Percentiles rank a stretch among this genome's conserved stretches.
Conservation (phyloP, 2,888 invertebrate genomes). For the Taphrorychus bicolor region DNA sequence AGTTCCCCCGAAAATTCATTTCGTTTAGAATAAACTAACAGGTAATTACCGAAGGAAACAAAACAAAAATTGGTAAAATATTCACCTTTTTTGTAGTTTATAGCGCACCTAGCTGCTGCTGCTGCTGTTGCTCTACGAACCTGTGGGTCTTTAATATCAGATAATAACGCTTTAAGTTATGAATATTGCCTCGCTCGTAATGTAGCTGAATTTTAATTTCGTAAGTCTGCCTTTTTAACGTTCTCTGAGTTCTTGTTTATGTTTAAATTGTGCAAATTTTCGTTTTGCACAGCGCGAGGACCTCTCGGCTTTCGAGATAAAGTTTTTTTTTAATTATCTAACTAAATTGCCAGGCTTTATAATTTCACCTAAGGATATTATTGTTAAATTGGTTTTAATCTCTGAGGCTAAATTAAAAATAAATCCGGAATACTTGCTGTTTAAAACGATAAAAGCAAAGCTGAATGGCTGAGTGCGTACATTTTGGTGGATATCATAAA, state of each 20-base stretch:
- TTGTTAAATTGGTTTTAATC: not conserved
- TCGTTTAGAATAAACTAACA: slow-evolving; percentile 6
- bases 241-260: slow-evolving; percentile 10
- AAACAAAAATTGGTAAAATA: slow-evolving; percentile 13
- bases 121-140: slow-evolving; percentile 1
- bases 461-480: too few species aligned
- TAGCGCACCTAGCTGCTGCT: not conserved
- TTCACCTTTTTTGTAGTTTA: slow-evolving; percentile 11
- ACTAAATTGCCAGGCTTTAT: not conserved
- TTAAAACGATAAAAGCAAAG: too few species aligned
- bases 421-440: too few species aligned
- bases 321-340: not conserved
- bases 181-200: slow-evolving; percentile 13
- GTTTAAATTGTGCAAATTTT: slow-evolving; percentile 8
- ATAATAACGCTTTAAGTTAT: slow-evolving; percentile 25
- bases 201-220: slow-evolving; percentile 23
- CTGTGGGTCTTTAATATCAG: slow-evolving; percentile 23
- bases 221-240: slow-evolving; percentile 15
- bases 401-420: not conserved
- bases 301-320: not conserved
- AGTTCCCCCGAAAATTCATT: slow-evolving; percentile 7
- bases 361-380: not conserved
- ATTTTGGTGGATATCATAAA: too few species aligned
- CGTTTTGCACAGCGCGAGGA: not conserved
- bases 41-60: slow-evolving; percentile 7